Base-by-base conservation (phyloP, 2,888 invertebrate genomes). In the Nephrocerus scutellatus region DNA sequence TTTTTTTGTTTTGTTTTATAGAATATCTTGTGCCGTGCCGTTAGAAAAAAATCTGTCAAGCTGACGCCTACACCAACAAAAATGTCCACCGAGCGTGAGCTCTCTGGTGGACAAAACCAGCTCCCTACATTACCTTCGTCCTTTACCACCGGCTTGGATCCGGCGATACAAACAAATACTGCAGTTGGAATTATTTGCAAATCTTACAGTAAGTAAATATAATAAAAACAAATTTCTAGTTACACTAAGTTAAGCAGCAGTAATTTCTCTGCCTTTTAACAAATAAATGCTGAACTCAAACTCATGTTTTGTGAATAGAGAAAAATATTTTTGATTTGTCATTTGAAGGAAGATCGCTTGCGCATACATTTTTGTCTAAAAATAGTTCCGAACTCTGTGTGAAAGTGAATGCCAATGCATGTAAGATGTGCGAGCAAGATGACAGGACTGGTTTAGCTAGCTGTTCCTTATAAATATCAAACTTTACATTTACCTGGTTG, bases 11-110 rank as follows among this genome's bases (percentile, higher is more conserved):
- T 35, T 33, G 14, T 35, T 28, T 39, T 9, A 9, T 49, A 50
- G 5, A 38, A 52, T 4, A 31, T 5, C 20, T 21, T 30, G 16
- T 8, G 4, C 30, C 7, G 5, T 30, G 26, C 19, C 12, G 20
- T 40, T 41, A 38, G 36, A 18, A 31, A 37, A 44, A 40, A 36
- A 51, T 46, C 50, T 40, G 51, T 59, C 60, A 66, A 63, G 54
- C 63, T 67, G 62, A 62, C 64, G 58, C 60, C 59, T 50, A 63
- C 64, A 54, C 60, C 59, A 53, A 62, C 65, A 43, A 71, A 67
- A 56, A 76, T 76, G 76, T 74, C 75, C 49, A 71, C 75, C 55
- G 76, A 75, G 63, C 71, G 74, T 52, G 75, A 75, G 63, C 64
- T 74, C 58, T 72, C 69, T 48, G 68, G 71, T 36, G 69, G 63